A percentile compares a stretch with the other conserved stretches of the same genome.
Evolutionary conservation across 2,888 invertebrate genomes (phyloP).

Genomic region (Cephus pulcher): DNA sequence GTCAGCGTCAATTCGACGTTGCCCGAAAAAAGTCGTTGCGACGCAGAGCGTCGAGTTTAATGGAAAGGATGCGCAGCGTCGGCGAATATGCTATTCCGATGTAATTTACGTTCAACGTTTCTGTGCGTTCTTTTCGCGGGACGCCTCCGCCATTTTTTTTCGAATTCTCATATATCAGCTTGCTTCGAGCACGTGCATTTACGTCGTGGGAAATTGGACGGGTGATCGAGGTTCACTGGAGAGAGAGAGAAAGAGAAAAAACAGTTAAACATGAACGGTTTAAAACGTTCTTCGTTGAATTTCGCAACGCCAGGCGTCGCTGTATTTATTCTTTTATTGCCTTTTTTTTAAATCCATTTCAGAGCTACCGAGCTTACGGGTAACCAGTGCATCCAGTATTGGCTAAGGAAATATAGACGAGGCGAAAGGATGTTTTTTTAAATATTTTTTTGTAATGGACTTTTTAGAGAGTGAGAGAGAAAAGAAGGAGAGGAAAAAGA

Average conservation of each 20-base stretch:
- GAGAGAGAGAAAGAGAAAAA: neutral
- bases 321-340: neutral
- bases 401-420: neutral
- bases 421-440: neutral
- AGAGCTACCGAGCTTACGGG: neutral
- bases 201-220: neutral
- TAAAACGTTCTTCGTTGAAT: neutral
- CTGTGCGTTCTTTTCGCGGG: neutral
- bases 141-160: neutral
- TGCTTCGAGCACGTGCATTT: neutral
- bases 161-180: neutral
- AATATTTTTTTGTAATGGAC: neutral
- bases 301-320: neutral
- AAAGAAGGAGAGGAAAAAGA: neutral
- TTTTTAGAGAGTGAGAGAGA: neutral
- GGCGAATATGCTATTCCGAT: neutral
- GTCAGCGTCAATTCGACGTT: neutral
- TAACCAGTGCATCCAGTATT: neutral
- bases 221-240: neutral
- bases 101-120: neutral
- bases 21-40: neutral
- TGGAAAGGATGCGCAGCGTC: neutral
- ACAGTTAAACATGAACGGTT: neutral
- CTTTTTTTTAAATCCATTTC: neutral
- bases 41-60: neutral